Base-by-base conservation (phyloP, 2,113 vertebrate genomes). In the Ammospiza nelsoni region DNA sequence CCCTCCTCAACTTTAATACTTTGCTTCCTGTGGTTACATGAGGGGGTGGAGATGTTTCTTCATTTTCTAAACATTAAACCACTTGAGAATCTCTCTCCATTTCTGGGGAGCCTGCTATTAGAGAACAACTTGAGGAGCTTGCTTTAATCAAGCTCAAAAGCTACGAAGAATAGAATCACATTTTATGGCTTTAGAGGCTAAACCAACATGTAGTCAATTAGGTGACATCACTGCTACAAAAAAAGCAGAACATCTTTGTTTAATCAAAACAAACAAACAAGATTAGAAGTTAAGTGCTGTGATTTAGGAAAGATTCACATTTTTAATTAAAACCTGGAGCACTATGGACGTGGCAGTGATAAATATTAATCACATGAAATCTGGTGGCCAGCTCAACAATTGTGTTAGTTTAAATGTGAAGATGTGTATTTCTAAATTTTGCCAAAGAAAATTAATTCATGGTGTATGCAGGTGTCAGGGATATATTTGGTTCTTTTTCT, bases 91-190 rank as follows among this genome's bases (percentile, higher is more conserved):
- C 94, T 97, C 74, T 89, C 87, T 92, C 88, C 20, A 68, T 95
- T 97, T 97, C 97, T 94, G 96, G 92, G 93, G 92, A 97, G 92
- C 75, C 95, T 97, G 96, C 96, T 97, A 96, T 98, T 96, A 97
- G 63, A 95, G 96, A 96, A 97, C 66, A 90, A 97, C 95, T 96
- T 87, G 92, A 96, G 92, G 92, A 98, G 94, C 96, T 97, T 91
- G 93, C 98, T 98, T 98, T 98, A 98, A 98, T 98, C 98, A 98
- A 97, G 94, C 96, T 98, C 97, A 97, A 96, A 97, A 97, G 96
- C 97, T 97, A 96, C 3, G 1, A 95, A 76, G 95, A 90, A 89
- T 78, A 96, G 96, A 97, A 97, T 84, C 90, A 93, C 88, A 89
- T 97, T 97, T 97, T 97, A 96, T 91, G 89, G 84, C 92, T 95